Evolutionary conservation across 2,888 invertebrate genomes (phyloP).

Genomic region (Drosophila colorata): DNA sequence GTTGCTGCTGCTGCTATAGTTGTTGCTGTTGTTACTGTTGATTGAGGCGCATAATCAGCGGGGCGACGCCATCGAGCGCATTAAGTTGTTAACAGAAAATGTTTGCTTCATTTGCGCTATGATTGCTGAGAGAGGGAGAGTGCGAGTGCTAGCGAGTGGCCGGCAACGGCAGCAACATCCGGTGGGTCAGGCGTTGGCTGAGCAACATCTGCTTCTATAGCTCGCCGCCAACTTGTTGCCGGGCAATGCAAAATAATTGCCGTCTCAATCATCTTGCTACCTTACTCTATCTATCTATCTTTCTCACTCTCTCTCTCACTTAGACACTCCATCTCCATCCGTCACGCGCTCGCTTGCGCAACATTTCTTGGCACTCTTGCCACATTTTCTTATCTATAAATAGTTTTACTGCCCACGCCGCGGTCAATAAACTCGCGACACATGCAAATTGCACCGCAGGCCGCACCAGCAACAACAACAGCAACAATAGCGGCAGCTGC

Average conservation of each 20-base stretch:
- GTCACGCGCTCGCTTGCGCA: constrained; percentile 55
- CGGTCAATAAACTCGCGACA: constrained; percentile 81
- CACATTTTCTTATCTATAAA: constrained; percentile 80
- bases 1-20: constrained; percentile 31
- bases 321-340: constrained; percentile 27
- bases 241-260: constrained; percentile 43
- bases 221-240: constrained; percentile 55
- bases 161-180: constrained; percentile 60
- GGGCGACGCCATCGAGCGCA: constrained; percentile 70
- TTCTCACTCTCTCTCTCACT: neutral
- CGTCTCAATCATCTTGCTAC: constrained; percentile 23
- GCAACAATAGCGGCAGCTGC: constrained; percentile 18
- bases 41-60: constrained; percentile 79
- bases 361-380: constrained; percentile 73
- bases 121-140: constrained; percentile 55
- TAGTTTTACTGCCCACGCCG: constrained; percentile 77
- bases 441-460: constrained; percentile 74
- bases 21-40: constrained; percentile 61
- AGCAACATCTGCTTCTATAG: constrained; percentile 38
- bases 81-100: constrained; percentile 82
- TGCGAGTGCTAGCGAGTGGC: constrained; percentile 6
- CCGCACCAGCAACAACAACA: constrained; percentile 22
- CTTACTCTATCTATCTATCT: constrained; percentile 13
- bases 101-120: constrained; percentile 81
- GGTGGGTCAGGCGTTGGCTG: constrained; percentile 52